Percentiles rank a stretch among this genome's conserved stretches.
These are phyloP conservation scores for Caenorhabditis sinica DNA, from an alignment of 2,888 invertebrate species.

Conservation along the genomic window DNA sequence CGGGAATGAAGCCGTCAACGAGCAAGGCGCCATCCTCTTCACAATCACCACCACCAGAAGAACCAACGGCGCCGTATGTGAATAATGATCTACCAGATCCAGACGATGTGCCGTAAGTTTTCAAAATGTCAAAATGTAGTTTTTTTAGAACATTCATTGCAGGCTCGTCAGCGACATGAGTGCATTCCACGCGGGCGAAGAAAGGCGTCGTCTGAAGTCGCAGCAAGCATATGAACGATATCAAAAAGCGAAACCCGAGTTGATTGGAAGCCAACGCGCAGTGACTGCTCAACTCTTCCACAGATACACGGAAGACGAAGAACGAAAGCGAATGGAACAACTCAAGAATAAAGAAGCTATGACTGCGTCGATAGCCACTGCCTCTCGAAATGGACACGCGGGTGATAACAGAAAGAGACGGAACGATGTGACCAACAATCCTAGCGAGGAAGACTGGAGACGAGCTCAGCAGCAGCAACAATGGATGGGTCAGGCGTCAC, in stretches of 20 bases:
- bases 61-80: slow-evolving; percentile 36
- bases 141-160: slow-evolving; percentile 9
- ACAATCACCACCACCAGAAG: slow-evolving; percentile 36
- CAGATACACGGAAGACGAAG: slow-evolving; percentile 53
- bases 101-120: slow-evolving; percentile 55
- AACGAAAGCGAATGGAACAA: slow-evolving; percentile 42
- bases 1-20: slow-evolving; percentile 59
- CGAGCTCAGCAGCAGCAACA: slow-evolving; percentile 52
- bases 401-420: slow-evolving; percentile 48
- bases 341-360: slow-evolving; percentile 57
- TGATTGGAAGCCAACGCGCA: slow-evolving; percentile 30
- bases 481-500: slow-evolving; percentile 38
- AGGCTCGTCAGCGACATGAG: slow-evolving; percentile 27
- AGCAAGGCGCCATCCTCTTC: slow-evolving; percentile 23
- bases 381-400: slow-evolving; percentile 20
- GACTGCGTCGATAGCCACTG: slow-evolving; percentile 19
- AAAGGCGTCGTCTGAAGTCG: slow-evolving; percentile 24
- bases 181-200: slow-evolving; percentile 11
- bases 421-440: not conserved
- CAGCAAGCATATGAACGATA: slow-evolving; percentile 16
- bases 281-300: slow-evolving; percentile 41
- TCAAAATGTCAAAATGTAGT: not conserved
- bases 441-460: slow-evolving; percentile 38
- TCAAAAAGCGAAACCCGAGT: slow-evolving; percentile 9
- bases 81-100: slow-evolving; percentile 56